Conservation (phyloP, 2,888 invertebrate species). For the Lasioglossum malachurum region DNA sequence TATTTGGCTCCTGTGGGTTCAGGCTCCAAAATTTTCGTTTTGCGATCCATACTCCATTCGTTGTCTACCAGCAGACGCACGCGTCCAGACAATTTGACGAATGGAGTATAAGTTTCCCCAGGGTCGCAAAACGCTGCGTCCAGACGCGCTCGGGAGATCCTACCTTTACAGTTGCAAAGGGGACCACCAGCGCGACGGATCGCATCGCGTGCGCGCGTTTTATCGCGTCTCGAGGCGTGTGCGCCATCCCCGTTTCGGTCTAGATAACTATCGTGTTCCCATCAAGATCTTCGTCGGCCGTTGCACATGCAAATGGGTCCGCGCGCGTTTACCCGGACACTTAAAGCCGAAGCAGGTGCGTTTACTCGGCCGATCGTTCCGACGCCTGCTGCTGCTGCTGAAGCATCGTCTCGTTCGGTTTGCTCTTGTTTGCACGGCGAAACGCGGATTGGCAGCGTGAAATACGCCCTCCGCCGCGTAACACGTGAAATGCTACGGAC, state of each 20-base stretch:
- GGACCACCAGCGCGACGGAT: slow-evolving; percentile 24
- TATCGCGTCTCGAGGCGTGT: slow-evolving; percentile 43
- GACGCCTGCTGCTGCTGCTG: slow-evolving; percentile 5
- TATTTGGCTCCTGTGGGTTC: no score
- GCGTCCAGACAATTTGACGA: no score
- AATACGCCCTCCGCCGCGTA: slow-evolving; percentile 21
- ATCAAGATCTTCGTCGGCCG: slow-evolving; percentile 57
- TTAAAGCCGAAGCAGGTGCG: slow-evolving; percentile 62
- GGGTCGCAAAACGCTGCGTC: no score
- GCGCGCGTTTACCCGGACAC: slow-evolving; percentile 38
- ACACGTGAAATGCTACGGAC: slow-evolving; percentile 24
- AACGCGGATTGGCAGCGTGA: slow-evolving; percentile 45
- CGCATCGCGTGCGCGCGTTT: slow-evolving; percentile 36
- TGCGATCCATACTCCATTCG: no score
- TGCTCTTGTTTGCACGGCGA: slow-evolving; percentile 23
- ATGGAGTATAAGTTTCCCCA: no score
- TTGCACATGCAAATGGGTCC: slow-evolving; percentile 62
- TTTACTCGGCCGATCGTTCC: slow-evolving; percentile 15
- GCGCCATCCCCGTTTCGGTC: slow-evolving; percentile 49
- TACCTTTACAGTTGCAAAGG: neutral
- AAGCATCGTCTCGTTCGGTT: neutral
- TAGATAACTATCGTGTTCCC: slow-evolving; percentile 66
- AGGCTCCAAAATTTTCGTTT: no score
- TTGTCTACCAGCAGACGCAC: no score
- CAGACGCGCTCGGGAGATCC: no score